phyloP scores from a whole-genome alignment of 2,888 invertebrate species.

The Mechanitis mazaeus region DNA sequence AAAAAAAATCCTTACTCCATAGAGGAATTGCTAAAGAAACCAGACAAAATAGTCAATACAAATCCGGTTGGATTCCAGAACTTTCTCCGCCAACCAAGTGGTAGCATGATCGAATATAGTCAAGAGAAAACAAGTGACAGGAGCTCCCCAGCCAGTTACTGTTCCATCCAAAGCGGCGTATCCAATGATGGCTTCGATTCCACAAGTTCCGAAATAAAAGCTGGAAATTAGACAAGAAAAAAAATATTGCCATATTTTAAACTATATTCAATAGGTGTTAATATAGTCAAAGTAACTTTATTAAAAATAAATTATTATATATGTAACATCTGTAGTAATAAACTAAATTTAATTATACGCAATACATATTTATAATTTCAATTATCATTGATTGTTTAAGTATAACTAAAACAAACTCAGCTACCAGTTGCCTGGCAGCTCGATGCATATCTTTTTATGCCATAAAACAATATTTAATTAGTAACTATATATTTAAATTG shows the following conservation, averaged over 20 bases:
- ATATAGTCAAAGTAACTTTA: constrained; percentile 6
- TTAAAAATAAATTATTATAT: constrained; percentile 3
- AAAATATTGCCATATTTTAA: constrained; percentile 1
- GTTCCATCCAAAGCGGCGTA: constrained; percentile 59
- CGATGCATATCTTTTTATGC: too few relatives aligned
- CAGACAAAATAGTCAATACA: constrained; percentile 77
- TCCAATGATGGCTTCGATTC: constrained; percentile 68
- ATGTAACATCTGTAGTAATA: neutral
- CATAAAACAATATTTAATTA: too few relatives aligned
- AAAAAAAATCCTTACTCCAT: constrained; percentile 92
- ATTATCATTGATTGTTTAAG: neutral
- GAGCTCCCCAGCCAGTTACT: constrained; percentile 68
- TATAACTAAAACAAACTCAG: too few relatives aligned
- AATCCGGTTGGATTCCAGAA: constrained; percentile 59
- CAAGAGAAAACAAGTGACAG: constrained; percentile 57
- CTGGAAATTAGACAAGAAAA: constrained; percentile 41
- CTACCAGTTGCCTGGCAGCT: neutral
- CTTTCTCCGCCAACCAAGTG: constrained; percentile 77
- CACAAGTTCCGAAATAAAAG: constrained; percentile 59
- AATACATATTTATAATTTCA: constrained; percentile 5
- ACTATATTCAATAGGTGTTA: neutral
- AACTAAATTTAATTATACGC: neutral
- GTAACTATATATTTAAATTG: neutral
- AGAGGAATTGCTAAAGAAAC: constrained; percentile 89
- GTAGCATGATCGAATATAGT: constrained; percentile 71